phyloP scores from a whole-genome alignment of 2,113 vertebrate species.

The Misgurnus anguillicaudatus region DNA sequence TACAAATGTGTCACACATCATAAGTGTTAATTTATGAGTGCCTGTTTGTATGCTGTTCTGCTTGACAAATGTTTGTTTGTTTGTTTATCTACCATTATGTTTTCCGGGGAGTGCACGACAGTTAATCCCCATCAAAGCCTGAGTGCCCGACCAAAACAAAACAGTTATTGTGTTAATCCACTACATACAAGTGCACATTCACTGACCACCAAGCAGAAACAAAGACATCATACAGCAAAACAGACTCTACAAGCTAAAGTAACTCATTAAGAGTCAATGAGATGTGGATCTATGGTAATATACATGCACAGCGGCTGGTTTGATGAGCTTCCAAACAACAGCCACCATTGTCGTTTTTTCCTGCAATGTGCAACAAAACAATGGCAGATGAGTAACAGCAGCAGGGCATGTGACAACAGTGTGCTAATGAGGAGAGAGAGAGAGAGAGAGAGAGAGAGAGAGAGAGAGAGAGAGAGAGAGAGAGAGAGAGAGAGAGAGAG shows the following conservation, averaged over 20 bases:
- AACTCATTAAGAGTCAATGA: constrained; percentile 30
- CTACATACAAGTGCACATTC: neutral
- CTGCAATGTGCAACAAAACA: constrained; percentile 19
- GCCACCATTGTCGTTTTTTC: constrained; percentile 23
- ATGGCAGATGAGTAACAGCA: constrained; percentile 31
- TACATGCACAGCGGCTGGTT: constrained; percentile 34
- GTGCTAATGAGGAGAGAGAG: constrained; percentile 21
- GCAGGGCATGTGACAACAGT: constrained; percentile 12
- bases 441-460: neutral
- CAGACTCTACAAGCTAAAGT: neutral
- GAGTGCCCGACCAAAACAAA: neutral
- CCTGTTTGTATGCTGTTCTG: constrained; percentile 26
- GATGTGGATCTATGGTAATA: constrained; percentile 27
- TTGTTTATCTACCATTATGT: constrained; percentile 2
- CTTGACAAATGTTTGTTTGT: neutral
- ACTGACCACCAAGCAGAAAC: constrained; percentile 7
- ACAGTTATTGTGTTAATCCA: constrained; percentile 20
- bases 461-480: neutral
- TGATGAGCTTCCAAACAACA: constrained; percentile 43
- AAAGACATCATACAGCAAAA: constrained; percentile 16
- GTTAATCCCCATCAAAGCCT: constrained; percentile 14
- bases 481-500: neutral
- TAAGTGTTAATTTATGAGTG: neutral
- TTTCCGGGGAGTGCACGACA: neutral
- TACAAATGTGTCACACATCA: constrained; percentile 11